Base-by-base conservation (phyloP, 2,888 invertebrate species). In the Drepana falcataria region DNA sequence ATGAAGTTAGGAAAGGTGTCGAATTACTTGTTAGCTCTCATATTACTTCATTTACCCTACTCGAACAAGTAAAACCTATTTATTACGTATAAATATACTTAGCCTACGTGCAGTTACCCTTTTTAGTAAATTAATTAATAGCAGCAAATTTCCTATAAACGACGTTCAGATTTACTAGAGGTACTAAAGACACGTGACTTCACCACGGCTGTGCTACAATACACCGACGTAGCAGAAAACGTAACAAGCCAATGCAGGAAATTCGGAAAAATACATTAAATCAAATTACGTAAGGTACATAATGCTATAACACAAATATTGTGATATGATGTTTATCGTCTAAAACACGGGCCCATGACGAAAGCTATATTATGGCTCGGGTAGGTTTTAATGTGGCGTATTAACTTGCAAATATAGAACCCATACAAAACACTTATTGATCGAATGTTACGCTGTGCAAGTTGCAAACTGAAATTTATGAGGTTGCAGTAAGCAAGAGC, bases 381-480 rank as follows among this genome's bases (percentile, higher is more conserved):
- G 79, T 81, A 83, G 87, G 84, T 88, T 87, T 81, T 78, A 83
- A 83, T 83, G 79, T 84, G 81, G 83, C 79, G 75, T 88, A 89
- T 91, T 87, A 89, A 79, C 83, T 88, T 85, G 87, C 87, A 89
- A 88, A 88, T 88, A 89, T 84, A 83, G 88, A 90, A 85, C 74
- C 90, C 87, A 79, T 90, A 89, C 87, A 90, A 90, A 89, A 87
- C 77, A 80, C 83, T 82, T 88, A 90, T 89, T 89, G 89, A 90
- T 90, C 89, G 85, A 87, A 86, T 83, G 85, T 83, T 86, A 77
- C 81, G 77, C 81, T 76, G 74, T 85, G 85, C 87, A 86, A 90
- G 78, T 90, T 89, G 82, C 83, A 87, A 90, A 88, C 87, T 86
- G 81, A 85, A 89, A 90, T 90, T 90, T 89, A 90, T 85, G 90